phyloP scores from a whole-genome alignment of 2,888 invertebrate genomes.

The Phania funesta region DNA sequence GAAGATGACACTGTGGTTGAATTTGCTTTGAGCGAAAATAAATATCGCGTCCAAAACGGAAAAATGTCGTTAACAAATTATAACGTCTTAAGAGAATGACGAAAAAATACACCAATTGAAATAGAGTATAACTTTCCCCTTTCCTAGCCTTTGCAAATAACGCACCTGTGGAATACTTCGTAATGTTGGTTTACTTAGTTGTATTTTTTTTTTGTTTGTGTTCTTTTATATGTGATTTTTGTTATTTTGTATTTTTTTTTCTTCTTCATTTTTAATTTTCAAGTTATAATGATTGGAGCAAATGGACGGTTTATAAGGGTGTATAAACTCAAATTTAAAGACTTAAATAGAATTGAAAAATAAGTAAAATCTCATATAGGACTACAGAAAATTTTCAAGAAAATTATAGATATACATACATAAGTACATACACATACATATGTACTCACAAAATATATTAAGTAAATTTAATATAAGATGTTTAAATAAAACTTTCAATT shows the following conservation, averaged over 20 bases:
- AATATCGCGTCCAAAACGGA: no score
- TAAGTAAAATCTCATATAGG: no score
- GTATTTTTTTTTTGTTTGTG: slow-evolving; percentile 39
- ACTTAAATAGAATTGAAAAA: slow-evolving; percentile 41
- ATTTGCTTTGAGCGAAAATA: no score
- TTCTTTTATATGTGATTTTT: slow-evolving; percentile 53
- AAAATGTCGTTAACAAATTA: no score
- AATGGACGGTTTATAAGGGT: slow-evolving; percentile 65
- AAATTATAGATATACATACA: background rate
- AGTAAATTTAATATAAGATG: background rate
- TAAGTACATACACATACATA: background rate
- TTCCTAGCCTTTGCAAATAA: background rate
- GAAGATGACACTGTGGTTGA: no score
- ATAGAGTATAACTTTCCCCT: background rate
- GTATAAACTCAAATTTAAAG: slow-evolving; percentile 56
- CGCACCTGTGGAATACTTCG: slow-evolving; percentile 33
- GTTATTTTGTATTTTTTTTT: slow-evolving; percentile 50
- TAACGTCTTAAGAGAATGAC: no score
- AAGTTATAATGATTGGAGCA: slow-evolving; percentile 63
- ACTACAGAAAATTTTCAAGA: no score
- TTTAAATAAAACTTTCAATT: no score
- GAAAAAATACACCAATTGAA: no score
- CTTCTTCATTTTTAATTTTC: slow-evolving; percentile 41
- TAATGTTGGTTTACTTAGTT: slow-evolving; percentile 24
- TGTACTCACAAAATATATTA: slow-evolving; percentile 13